Conservation (phyloP, 2,888 invertebrate species). For the Hypena proboscidalis region DNA sequence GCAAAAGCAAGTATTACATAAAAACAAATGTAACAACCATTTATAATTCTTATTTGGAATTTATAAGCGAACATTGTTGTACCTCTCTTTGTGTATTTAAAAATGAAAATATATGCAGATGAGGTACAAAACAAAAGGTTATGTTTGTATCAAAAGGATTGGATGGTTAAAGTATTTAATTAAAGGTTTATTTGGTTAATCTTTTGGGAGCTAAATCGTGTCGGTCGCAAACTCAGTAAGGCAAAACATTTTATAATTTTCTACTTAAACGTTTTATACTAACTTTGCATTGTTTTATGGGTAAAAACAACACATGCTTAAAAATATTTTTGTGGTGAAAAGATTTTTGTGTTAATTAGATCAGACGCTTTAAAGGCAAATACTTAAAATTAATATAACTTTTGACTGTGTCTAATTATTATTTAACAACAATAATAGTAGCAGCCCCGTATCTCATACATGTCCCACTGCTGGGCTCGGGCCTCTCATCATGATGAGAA, state of each 20-base stretch:
- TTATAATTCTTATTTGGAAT: too few species aligned
- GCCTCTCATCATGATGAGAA: too few species aligned
- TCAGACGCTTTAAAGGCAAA: conserved; percentile 5
- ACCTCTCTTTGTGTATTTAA: neutral
- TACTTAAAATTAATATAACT: too few species aligned
- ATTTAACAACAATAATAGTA: too few species aligned
- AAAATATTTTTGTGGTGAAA: too few species aligned
- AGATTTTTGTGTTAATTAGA: conserved; percentile 14
- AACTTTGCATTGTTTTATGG: too few species aligned
- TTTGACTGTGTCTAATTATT: too few species aligned
- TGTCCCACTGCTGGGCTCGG: too few species aligned
- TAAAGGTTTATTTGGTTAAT: conserved; percentile 28
- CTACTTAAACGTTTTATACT: conserved; percentile 26
- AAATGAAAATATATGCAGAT: conserved; percentile 9
- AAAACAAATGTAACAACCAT: too few species aligned
- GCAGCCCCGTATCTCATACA: too few species aligned
- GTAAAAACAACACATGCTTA: too few species aligned
- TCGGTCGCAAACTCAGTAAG: conserved; percentile 7
- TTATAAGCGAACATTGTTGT: neutral
- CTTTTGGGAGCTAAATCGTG: conserved; percentile 22
- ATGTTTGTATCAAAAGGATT: conserved; percentile 26
- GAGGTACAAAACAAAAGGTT: conserved; percentile 9
- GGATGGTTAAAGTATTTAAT: conserved; percentile 28
- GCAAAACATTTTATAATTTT: conserved; percentile 27
- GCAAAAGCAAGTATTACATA: too few species aligned